These are phyloP conservation scores for Orthochromis indermauri DNA, from an alignment of 2,113 vertebrate genomes.

Conservation along the genomic window DNA sequence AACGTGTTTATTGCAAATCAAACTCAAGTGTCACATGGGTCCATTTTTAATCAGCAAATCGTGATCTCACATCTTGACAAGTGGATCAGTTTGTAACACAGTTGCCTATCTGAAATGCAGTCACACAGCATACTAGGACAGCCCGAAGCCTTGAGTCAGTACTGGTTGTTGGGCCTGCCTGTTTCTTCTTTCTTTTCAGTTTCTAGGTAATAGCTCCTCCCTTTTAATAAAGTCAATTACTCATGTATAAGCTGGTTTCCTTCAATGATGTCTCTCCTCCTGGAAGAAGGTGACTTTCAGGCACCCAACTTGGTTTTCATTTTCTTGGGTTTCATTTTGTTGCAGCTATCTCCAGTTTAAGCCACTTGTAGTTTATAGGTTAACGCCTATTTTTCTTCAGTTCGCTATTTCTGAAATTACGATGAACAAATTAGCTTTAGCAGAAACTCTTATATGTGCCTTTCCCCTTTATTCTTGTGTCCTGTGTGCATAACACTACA, in stretches of 20 bases:
- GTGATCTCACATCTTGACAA: constrained; percentile 14
- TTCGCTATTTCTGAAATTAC: not conserved
- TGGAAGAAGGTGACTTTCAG: not conserved
- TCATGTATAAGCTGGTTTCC: not conserved
- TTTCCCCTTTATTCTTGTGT: not conserved
- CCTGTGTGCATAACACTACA: not conserved
- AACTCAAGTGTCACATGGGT: not conserved
- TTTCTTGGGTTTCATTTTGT: not conserved
- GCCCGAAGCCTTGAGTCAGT: not conserved
- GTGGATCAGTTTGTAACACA: not conserved
- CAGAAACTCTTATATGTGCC: not conserved
- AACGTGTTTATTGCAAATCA: constrained; percentile 37
- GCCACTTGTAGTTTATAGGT: not conserved
- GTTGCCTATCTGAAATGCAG: not conserved
- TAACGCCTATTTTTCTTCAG: not conserved
- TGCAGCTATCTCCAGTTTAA: not conserved
- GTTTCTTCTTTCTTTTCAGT: not conserved
- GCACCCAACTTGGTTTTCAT: not conserved
- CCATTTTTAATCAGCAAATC: constrained; percentile 30
- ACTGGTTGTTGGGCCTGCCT: not conserved
- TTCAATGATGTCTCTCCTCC: not conserved
- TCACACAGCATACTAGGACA: not conserved
- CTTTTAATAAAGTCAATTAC: not conserved
- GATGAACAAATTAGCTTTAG: not conserved
- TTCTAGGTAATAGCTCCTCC: not conserved